Conservation (phyloP, 2,888 invertebrate genomes). For the Hoplodrina ambigua region DNA sequence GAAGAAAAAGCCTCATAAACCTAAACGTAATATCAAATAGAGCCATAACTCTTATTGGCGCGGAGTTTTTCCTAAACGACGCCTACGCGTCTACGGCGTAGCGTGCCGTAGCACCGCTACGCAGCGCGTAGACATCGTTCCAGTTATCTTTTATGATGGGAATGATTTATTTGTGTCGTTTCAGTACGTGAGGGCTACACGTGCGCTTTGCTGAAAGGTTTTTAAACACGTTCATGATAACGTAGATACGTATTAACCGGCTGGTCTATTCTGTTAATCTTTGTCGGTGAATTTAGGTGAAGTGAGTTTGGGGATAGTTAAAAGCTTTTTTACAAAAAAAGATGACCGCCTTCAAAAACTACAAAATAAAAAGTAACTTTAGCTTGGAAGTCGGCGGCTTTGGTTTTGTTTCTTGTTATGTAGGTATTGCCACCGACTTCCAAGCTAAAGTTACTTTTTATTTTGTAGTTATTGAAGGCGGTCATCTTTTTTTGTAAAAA, state of each 20-base stretch:
- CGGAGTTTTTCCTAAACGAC: constrained; percentile 41
- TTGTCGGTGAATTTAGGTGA: not conserved
- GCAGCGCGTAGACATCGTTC: constrained; percentile 55
- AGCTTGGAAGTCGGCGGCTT: no score
- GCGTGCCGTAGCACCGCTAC: constrained; percentile 61
- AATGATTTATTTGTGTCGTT: constrained; percentile 61
- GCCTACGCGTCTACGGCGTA: constrained; percentile 66
- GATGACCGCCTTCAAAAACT: no score
- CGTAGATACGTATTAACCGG: not conserved
- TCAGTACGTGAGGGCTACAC: constrained; percentile 41
- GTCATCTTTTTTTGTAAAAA: no score
- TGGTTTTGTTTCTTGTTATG: no score
- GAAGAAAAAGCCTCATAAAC: constrained; percentile 34
- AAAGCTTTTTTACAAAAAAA: no score
- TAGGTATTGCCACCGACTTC: no score
- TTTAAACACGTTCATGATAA: constrained; percentile 25
- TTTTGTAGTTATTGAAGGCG: no score
- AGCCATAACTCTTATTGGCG: constrained; percentile 56
- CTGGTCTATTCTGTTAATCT: not conserved
- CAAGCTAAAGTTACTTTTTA: no score
- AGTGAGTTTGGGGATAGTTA: not conserved
- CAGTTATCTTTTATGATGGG: constrained; percentile 57
- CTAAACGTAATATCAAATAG: constrained; percentile 53
- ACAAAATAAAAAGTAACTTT: no score
- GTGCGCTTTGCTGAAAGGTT: constrained; percentile 50